Evolutionary conservation across 2,113 vertebrate genomes (phyloP), one percentile per base, ranked within the genome.

Genomic region (Engraulis encrasicolus): DNA sequence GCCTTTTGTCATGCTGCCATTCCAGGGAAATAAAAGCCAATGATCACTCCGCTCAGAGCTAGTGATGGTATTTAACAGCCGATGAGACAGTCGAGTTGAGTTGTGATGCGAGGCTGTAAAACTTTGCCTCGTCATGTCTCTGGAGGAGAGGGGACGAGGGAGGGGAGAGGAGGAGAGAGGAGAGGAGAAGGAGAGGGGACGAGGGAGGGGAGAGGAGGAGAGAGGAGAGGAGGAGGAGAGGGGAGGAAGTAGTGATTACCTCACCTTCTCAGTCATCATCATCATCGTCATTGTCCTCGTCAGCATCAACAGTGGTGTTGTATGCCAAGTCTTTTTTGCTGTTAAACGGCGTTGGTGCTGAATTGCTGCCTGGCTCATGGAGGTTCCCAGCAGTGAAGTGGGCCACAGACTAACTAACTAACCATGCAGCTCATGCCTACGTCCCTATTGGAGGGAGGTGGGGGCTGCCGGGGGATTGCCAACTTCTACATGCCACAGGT

Each of bases 291-390:
- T n/a, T n/a, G n/a, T n/a, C n/a, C n/a, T n/a, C n/a, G n/a, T n/a
- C n/a, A n/a, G n/a, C n/a, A n/a, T n/a, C n/a, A n/a, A n/a, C n/a
- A n/a, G n/a, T n/a, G n/a, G n/a, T n/a, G n/a, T n/a, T n/a, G n/a
- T n/a, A n/a, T 66, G 58, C 58, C 58, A 66, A 66, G 58, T 66
- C 12, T 27, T 66, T 66, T 66, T 66, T n/a, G n/a, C n/a, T n/a
- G n/a, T 66, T 66, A 66, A 9, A 27, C 11, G 23, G 12, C 7
- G 58, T 14, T 23, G 58, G 31, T 23, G 58, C 58, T 23, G 31
- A 66, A 27, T 66, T 23, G 7, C 7, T 31, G 58, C n/a, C 58
- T n/a, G 58, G 58, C 58, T n/a, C 58, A 66, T 23, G 27, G 58
- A n/a, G n/a, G n/a, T n/a, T 31, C 23, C 31, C 18, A n/a, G 58